phyloP scores from a whole-genome alignment of 2,888 invertebrate species.

The Lochmaea crataegi region DNA sequence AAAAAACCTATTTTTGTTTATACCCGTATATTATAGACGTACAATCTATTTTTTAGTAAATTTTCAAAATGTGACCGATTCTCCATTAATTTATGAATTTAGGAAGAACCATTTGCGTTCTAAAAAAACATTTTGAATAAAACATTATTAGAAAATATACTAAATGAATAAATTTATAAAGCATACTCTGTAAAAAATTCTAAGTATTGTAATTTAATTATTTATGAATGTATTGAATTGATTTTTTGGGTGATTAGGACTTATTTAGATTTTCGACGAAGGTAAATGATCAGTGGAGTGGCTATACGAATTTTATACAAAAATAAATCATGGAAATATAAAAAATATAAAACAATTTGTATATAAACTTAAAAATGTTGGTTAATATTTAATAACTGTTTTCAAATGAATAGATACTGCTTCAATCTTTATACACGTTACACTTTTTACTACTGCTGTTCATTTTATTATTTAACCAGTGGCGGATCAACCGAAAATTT shows the following conservation, averaged over 20 bases:
- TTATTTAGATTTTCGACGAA: neutral
- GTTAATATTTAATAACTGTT: neutral
- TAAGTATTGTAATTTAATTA: too few species aligned
- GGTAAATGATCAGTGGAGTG: neutral
- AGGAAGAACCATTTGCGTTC: too few species aligned
- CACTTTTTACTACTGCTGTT: neutral
- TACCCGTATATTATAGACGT: too few species aligned
- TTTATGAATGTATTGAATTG: too few species aligned
- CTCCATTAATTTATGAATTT: too few species aligned
- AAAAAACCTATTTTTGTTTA: too few species aligned
- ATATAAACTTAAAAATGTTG: neutral
- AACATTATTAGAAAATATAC: too few species aligned
- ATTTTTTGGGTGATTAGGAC: neutral
- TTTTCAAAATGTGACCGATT: too few species aligned
- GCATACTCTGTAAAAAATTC: too few species aligned
- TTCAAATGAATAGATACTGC: neutral
- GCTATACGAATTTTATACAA: slow-evolving; percentile 1
- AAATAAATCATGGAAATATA: neutral
- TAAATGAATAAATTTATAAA: too few species aligned
- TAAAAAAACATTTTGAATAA: too few species aligned
- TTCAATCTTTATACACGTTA: slow-evolving; percentile 15
- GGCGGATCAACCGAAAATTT: slow-evolving; percentile 51
- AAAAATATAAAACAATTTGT: neutral
- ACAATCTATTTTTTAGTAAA: too few species aligned
- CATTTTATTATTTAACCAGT: slow-evolving; percentile 14